These are phyloP conservation scores for Leucoptera coffeella DNA, from an alignment of 2,888 invertebrate species.

Conservation along the genomic window DNA sequence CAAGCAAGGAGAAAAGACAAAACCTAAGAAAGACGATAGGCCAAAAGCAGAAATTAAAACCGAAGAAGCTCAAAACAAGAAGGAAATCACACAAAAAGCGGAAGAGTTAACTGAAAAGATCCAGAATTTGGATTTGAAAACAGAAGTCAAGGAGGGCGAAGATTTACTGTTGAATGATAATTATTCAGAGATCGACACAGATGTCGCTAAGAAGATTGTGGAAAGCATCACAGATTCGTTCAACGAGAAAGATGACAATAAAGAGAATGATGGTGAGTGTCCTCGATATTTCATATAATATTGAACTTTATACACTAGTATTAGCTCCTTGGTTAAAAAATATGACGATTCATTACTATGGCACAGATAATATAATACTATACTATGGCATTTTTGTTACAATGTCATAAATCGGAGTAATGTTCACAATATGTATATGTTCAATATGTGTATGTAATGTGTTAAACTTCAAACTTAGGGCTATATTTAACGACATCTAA, in stretches of 20 bases:
- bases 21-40: constrained; percentile 20
- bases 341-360: too few species aligned
- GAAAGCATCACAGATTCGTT: constrained; percentile 80
- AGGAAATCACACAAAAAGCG: constrained; percentile 15
- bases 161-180: constrained; percentile 35
- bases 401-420: too few species aligned
- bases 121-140: constrained; percentile 11
- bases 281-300: too few species aligned
- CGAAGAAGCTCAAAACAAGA: constrained; percentile 10
- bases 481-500: too few species aligned
- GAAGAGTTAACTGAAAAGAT: constrained; percentile 9
- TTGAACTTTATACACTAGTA: too few species aligned
- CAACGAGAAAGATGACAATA: constrained; percentile 64
- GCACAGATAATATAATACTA: too few species aligned
- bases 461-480: too few species aligned
- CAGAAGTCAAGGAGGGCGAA: constrained; percentile 13
- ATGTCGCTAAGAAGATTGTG: constrained; percentile 87
- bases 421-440: too few species aligned
- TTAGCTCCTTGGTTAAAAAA: too few species aligned
- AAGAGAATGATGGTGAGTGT: constrained; percentile 59
- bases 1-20: constrained; percentile 18
- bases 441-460: too few species aligned
- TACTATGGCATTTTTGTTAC: too few species aligned
- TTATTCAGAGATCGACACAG: constrained; percentile 61
- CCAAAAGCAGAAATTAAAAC: constrained; percentile 5